phyloP scores from a whole-genome alignment of 2,113 vertebrate genomes.

The Cygnus buccinator region DNA sequence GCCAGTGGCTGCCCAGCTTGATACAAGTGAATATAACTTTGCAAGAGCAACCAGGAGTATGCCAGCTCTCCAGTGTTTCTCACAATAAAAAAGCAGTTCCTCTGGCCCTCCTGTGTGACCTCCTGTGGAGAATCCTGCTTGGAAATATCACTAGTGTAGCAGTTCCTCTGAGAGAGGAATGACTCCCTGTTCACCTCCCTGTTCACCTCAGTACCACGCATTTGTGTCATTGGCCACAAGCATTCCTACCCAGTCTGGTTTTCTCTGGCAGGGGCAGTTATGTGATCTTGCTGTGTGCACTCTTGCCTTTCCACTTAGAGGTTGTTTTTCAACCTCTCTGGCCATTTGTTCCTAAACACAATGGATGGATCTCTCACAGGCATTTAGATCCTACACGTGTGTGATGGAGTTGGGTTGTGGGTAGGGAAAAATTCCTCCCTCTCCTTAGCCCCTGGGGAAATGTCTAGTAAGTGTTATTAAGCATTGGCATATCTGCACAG shows the following conservation, averaged over 20 bases:
- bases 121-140: not conserved
- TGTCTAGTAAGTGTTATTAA: not conserved
- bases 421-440: not conserved
- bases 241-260: not conserved
- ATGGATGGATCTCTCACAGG: not conserved
- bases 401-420: not conserved
- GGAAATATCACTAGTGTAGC: not conserved
- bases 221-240: not conserved
- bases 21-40: not conserved
- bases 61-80: not conserved
- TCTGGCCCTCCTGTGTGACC: not conserved
- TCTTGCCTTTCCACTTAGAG: not conserved
- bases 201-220: not conserved
- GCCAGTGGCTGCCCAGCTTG: not conserved
- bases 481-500: not conserved
- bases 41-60: not conserved
- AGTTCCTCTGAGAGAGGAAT: not conserved
- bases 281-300: rapidly evolving
- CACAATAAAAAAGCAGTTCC: not conserved
- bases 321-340: not conserved
- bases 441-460: not conserved
- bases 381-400: rapidly evolving
- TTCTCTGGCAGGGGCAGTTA: not conserved
- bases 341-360: not conserved
- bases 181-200: not conserved